These are phyloP conservation scores for Tangara arthus DNA, from an alignment of 2,797 vertebrate species.

Conservation along the genomic window DNA sequence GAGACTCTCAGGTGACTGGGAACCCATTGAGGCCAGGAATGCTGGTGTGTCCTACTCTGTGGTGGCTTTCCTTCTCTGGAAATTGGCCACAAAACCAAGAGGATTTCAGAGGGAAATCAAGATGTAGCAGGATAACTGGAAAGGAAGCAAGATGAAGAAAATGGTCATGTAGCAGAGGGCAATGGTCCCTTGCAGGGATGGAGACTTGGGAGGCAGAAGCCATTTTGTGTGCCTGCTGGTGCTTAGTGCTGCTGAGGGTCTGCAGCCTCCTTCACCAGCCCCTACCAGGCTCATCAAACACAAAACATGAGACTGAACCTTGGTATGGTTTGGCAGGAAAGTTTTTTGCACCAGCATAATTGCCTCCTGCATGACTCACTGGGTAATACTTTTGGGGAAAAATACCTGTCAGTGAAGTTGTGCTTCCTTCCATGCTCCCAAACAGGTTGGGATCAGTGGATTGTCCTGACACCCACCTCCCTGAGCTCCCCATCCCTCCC, in stretches of 20 bases:
- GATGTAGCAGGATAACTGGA: neutral
- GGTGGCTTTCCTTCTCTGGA: neutral
- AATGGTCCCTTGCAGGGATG: neutral
- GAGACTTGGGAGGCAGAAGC: neutral
- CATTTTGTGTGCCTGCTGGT: neutral
- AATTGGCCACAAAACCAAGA: neutral
- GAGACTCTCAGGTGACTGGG: neutral
- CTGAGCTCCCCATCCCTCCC: neutral
- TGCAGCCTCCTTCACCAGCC: neutral
- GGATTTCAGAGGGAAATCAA: neutral
- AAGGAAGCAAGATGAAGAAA: neutral
- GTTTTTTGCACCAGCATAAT: neutral
- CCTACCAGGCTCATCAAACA: neutral
- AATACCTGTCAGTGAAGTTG: accelerated
- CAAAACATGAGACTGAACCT: neutral
- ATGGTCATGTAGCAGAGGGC: accelerated
- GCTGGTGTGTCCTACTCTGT: neutral
- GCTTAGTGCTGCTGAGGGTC: neutral
- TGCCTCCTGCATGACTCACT: neutral
- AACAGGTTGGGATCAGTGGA: neutral
- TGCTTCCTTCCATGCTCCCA: neutral
- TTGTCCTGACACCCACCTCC: neutral
- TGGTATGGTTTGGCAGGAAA: neutral
- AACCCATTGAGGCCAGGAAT: neutral
- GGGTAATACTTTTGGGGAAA: neutral